Evolutionary conservation across 2,113 vertebrate genomes (phyloP).

Genomic region (Gymnocephalus cernua): DNA sequence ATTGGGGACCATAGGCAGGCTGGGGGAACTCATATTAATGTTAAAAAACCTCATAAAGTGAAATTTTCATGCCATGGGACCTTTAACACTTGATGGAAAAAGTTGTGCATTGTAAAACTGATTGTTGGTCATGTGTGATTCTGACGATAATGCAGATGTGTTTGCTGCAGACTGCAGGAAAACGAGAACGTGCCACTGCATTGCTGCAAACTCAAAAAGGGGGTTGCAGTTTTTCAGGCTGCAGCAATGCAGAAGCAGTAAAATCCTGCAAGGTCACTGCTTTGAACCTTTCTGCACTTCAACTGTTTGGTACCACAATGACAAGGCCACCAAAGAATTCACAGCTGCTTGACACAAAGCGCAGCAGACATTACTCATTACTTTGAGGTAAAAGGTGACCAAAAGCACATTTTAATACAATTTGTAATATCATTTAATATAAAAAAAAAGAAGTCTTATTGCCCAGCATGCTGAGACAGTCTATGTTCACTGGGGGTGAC

Average conservation of each 20-base stretch:
- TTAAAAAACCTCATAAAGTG: no score
- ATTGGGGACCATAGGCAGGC: no score
- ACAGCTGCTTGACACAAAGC: conserved; percentile 12
- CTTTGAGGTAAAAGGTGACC: neutral
- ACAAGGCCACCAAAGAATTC: conserved; percentile 33
- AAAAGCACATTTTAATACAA: conserved; percentile 2
- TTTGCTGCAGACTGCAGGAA: conserved; percentile 67
- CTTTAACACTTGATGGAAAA: neutral
- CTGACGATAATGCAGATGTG: conserved; percentile 42
- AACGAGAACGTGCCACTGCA: conserved; percentile 60
- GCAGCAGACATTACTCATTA: neutral
- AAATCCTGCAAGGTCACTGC: conserved; percentile 52
- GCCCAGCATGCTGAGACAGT: neutral
- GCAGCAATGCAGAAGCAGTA: conserved; percentile 62
- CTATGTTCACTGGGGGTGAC: neutral
- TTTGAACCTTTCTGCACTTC: conserved; percentile 1
- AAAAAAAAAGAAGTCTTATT: neutral
- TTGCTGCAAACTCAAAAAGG: conserved; percentile 60
- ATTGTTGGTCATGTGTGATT: neutral
- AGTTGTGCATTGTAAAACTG: neutral
- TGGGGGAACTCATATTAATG: no score
- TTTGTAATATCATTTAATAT: neutral
- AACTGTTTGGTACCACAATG: neutral
- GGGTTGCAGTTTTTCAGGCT: conserved; percentile 45
- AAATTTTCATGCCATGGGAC: no score